These are phyloP conservation scores for Catharus fuscescens DNA, from an alignment of 2,113 vertebrate species.

Conservation along the genomic window DNA sequence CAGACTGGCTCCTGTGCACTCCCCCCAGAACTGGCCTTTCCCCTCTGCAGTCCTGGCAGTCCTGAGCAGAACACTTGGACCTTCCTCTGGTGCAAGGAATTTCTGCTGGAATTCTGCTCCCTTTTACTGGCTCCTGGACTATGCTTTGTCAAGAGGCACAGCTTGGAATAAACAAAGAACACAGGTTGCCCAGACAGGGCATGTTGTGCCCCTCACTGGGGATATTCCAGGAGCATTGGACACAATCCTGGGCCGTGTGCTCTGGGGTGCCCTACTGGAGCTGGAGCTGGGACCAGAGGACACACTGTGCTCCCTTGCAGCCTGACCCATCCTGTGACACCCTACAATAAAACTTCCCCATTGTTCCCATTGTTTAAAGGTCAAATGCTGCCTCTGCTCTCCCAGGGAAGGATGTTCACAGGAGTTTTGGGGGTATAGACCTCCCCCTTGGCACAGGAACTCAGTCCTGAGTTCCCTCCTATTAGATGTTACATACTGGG, in stretches of 20 bases:
- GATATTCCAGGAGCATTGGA: not conserved
- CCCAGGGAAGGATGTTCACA: not conserved
- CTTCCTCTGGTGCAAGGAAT: not conserved
- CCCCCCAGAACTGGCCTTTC: not conserved
- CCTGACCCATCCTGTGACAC: not conserved
- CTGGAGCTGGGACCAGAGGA: not conserved
- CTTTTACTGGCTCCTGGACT: not conserved
- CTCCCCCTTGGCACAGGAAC: not conserved
- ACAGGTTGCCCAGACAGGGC: fast-evolving
- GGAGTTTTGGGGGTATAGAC: not conserved
- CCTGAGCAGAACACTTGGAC: not conserved
- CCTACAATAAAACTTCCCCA: fast-evolving
- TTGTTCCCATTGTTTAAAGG: not conserved
- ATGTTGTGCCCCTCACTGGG: not conserved
- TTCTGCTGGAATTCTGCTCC: not conserved
- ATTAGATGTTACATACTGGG: not conserved
- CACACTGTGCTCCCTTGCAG: not conserved
- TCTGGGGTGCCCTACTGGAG: not conserved
- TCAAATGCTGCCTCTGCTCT: not conserved
- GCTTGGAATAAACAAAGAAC: not conserved
- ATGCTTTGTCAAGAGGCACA: not conserved
- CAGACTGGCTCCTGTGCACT: too few species aligned
- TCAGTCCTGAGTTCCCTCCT: not conserved
- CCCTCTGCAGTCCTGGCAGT: not conserved
- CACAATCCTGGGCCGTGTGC: fast-evolving